Evolutionary conservation across 2,113 vertebrate genomes (phyloP).

Genomic region (Pygoscelis antarcticus): DNA sequence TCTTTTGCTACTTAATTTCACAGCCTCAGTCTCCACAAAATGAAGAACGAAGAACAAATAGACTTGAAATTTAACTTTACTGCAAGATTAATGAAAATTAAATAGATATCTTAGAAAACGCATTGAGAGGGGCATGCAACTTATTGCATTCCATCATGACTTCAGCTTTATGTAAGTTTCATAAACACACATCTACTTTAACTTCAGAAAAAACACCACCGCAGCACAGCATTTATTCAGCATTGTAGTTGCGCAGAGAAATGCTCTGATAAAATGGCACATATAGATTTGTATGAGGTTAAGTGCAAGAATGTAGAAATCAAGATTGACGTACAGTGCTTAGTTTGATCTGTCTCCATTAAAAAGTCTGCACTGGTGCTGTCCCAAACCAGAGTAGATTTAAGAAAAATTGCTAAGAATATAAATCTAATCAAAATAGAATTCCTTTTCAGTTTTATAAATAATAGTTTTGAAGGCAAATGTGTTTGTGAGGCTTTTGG

Average conservation of each 20-base stretch:
- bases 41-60: background rate
- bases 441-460: background rate
- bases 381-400: background rate
- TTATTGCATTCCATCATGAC: background rate
- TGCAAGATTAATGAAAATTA: background rate
- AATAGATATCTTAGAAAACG: background rate
- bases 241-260: background rate
- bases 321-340: background rate
- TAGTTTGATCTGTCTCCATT: background rate
- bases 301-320: background rate
- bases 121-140: background rate
- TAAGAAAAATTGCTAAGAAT: background rate
- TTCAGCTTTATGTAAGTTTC: background rate
- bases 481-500: background rate
- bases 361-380: background rate
- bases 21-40: background rate
- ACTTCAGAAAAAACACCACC: background rate
- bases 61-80: constrained; percentile 5
- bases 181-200: background rate
- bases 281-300: background rate
- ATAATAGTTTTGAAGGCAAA: background rate
- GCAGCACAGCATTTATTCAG: background rate
- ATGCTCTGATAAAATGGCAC: background rate
- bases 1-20: background rate
- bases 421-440: constrained; percentile 3